Evolutionary conservation across 1,140 invertebrate genomes (phyloP).

Genomic region (Drosophila carrolli): DNA sequence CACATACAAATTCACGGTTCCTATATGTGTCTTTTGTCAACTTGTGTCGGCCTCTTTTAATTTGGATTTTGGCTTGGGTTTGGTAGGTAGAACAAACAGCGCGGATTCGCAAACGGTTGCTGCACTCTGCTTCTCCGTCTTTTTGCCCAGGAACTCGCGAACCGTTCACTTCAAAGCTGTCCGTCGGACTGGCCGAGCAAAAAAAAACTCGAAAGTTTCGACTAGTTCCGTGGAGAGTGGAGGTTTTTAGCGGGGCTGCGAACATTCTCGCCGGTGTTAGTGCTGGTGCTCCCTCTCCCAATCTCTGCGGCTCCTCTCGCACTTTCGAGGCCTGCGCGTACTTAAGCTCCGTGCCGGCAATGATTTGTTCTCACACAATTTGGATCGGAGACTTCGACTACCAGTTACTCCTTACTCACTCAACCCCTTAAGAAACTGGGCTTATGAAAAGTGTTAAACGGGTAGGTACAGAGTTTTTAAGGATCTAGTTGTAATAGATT

Average conservation of each 20-base stretch:
- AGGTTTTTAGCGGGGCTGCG: conserved; percentile 1
- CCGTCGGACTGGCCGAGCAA: conserved; percentile 61
- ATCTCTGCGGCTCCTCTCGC: conserved; percentile 23
- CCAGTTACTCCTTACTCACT: neutral
- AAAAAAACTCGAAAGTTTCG: conserved; percentile 68
- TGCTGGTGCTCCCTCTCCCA: conserved; percentile 23
- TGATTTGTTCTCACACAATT: conserved; percentile 30
- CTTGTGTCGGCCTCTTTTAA: conserved; percentile 8
- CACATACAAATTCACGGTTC: conserved; percentile 20
- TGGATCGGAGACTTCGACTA: neutral
- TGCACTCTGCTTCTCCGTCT: conserved; percentile 47
- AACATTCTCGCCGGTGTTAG: conserved; percentile 14
- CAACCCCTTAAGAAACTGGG: neutral
- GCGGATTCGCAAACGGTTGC: conserved; percentile 54
- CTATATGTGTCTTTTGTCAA: conserved; percentile 27
- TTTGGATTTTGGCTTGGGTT: conserved; percentile 8
- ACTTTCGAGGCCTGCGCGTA: conserved; percentile 46
- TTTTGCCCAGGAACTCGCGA: conserved; percentile 61
- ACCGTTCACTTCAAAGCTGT: conserved; percentile 71
- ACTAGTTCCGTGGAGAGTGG: conserved; percentile 37
- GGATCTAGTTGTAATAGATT: no score
- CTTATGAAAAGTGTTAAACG: neutral
- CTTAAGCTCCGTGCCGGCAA: conserved; percentile 30
- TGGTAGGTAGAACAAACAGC: conserved; percentile 55
- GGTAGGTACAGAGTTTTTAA: no score